phyloP scores from a whole-genome alignment of 2,113 vertebrate species.

The Chaetops frenatus region DNA sequence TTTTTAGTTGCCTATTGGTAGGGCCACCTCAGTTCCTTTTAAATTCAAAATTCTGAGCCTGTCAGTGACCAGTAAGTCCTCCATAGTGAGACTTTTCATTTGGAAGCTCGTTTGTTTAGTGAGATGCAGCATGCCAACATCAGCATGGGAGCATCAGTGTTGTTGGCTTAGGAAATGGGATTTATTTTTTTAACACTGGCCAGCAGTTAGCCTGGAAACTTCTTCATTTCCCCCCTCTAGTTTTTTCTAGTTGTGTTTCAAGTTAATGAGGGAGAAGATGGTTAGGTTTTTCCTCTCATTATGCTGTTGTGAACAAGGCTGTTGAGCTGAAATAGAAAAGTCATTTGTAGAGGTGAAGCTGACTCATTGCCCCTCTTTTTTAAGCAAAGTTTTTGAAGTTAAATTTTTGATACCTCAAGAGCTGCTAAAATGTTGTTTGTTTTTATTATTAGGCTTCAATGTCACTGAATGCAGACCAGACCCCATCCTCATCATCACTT shows the following conservation, averaged over 20 bases:
- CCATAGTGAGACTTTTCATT: background rate
- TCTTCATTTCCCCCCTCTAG: background rate
- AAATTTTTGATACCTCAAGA: background rate
- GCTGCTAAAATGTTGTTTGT: background rate
- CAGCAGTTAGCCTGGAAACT: background rate
- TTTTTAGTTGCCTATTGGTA: background rate
- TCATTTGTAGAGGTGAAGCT: background rate
- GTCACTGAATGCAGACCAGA: conserved; percentile 87
- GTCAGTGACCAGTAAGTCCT: background rate
- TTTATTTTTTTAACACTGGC: background rate
- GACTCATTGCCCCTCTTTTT: background rate
- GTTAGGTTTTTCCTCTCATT: background rate
- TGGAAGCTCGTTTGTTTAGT: background rate
- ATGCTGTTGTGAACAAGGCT: background rate
- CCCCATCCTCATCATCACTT: conserved; percentile 83
- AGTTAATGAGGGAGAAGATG: background rate
- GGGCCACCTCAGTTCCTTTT: background rate
- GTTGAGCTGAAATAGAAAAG: background rate
- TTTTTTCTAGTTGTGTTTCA: background rate
- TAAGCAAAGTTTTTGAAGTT: background rate
- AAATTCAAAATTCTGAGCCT: background rate
- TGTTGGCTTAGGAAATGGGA: background rate
- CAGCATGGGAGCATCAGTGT: background rate
- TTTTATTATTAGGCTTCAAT: conserved; percentile 80
- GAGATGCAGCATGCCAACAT: background rate